phyloP scores from a whole-genome alignment of 2,113 vertebrate species.

The Spilogale gracilis region DNA sequence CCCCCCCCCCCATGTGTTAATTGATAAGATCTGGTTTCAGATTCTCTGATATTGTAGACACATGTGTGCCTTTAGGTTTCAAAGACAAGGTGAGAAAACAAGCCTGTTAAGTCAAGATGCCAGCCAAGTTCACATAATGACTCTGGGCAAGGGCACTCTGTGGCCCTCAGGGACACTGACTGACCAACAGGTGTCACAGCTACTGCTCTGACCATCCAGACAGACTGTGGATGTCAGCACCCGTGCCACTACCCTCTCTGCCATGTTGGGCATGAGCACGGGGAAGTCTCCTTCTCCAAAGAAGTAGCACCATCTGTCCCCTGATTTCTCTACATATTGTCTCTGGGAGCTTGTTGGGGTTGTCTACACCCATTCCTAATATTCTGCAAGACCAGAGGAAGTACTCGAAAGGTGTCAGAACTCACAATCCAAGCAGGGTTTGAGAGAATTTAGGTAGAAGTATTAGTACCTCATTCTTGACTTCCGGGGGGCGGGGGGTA shows the following conservation, averaged over 20 bases:
- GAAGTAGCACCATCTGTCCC: neutral
- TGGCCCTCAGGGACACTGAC: neutral
- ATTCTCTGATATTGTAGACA: neutral
- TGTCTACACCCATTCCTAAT: neutral
- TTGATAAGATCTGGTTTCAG: constrained; percentile 23
- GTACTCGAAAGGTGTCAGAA: constrained; percentile 4
- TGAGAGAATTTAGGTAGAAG: neutral
- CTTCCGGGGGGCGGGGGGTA: neutral
- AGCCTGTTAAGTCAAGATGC: neutral
- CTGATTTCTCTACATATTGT: neutral
- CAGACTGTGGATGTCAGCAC: neutral
- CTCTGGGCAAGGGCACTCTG: neutral
- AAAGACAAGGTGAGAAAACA: neutral
- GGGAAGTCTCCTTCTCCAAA: neutral
- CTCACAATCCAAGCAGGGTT: neutral
- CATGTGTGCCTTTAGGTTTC: neutral
- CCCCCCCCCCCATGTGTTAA: neutral
- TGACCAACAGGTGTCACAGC: neutral
- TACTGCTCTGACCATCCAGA: neutral
- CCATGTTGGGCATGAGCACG: neutral
- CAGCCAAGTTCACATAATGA: neutral
- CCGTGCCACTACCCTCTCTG: neutral
- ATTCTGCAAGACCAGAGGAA: constrained; percentile 24
- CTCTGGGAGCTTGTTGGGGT: neutral
- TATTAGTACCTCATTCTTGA: neutral